A percentile compares a stretch with the other conserved stretches of the same genome.
These are phyloP conservation scores for Notarius lentiginosus DNA, from an alignment of 2,113 vertebrate species.

Conservation along the genomic window DNA sequence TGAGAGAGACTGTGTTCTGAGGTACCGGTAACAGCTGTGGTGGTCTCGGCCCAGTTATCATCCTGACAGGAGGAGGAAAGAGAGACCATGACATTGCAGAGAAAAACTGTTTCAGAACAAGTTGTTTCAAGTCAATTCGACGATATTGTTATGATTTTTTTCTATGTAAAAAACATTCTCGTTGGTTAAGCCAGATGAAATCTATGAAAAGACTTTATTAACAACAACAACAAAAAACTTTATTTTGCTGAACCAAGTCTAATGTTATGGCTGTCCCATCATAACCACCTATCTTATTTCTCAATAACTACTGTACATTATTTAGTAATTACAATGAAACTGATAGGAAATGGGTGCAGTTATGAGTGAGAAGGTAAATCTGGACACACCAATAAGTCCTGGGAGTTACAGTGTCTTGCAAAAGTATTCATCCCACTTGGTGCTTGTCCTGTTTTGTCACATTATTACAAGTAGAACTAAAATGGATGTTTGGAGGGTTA, in stretches of 20 bases:
- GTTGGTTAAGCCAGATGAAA: background rate
- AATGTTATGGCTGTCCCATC: background rate
- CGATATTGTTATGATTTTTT: background rate
- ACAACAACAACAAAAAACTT: too few relatives aligned
- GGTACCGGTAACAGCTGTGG: conserved; percentile 92
- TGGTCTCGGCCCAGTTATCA: conserved; percentile 98
- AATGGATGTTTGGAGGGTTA: too few relatives aligned
- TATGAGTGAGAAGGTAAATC: background rate
- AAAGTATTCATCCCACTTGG: too few relatives aligned
- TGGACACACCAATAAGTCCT: background rate
- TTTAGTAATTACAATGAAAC: background rate
- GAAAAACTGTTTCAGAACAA: background rate
- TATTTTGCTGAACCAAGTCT: background rate
- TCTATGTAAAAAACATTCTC: background rate
- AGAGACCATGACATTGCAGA: background rate
- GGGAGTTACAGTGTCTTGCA: background rate
- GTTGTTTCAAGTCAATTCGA: background rate
- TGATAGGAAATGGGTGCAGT: background rate
- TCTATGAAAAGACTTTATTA: background rate
- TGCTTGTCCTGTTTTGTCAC: too few relatives aligned
- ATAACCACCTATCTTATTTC: background rate
- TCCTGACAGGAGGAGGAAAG: conserved; percentile 73
- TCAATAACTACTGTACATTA: background rate
- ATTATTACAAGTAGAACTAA: too few relatives aligned
- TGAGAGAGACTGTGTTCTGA: conserved; percentile 96